Base-by-base conservation (phyloP, 2,888 invertebrate species). In the Cartodere bifasciata region DNA sequence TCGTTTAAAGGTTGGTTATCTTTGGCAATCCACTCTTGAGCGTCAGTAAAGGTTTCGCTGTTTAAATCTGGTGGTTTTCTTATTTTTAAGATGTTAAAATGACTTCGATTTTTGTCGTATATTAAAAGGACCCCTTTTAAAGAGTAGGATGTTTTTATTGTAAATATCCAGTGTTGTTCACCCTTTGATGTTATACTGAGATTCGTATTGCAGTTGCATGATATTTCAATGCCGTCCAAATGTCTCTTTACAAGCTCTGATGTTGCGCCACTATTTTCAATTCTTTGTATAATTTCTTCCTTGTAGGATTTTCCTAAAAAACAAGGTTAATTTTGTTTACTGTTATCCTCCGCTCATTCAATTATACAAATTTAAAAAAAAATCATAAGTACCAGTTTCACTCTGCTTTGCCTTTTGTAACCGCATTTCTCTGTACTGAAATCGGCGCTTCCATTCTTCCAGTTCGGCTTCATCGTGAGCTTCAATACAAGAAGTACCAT, bases 391-490 rank as follows among this genome's bases (percentile, higher is more conserved):
- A 17, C 20, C 20, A 17, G n/a, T 6, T 50, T 74, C 71, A 46
- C 75, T 73, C 42, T 78, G 76, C 46, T 69, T 70, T 4, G 76
- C 76, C 41, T 68, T 61, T 48, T 72, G 67, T 34, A 72, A 52
- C 41, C 68, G 68, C 69, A 70, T 73, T 41, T 67, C 63, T 12
- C 76, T 61, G 48, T 76, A 75, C 42, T 75, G 72, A 52, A 78
- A 79, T 33, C 80, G 58, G 42, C 75, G 72, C 44, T 72, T 70
- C 82, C 83, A 82, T 54, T 82, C 81, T 13, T 67, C 64, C 5
- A 82, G 56, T 53, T 83, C 83, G 27, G 72, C 75, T 13, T 64
- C 55, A 2, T 78, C 76, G 49, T 83, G 83, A 2, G 83, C 83
- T 50, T 76, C 75, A 6, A 76, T 73, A 53, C 83, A 83, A 47